Conservation (phyloP, 2,797 vertebrate species). For the Macropodus opercularis region DNA sequence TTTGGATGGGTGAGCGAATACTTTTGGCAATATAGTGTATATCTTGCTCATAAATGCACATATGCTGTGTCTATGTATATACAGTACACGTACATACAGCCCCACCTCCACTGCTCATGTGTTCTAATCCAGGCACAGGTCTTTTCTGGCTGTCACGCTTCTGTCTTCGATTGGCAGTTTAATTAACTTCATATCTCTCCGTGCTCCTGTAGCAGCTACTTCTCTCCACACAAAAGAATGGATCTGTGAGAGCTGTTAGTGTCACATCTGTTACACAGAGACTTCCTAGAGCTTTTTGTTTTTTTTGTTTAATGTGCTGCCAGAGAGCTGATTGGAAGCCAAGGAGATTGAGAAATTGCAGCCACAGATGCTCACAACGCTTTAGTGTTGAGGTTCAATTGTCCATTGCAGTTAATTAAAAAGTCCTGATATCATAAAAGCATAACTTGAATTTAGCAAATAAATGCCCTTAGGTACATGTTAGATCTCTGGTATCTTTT, state of each 20-base stretch:
- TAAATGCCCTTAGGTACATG: too few relatives aligned
- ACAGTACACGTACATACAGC: too few relatives aligned
- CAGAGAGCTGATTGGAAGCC: background rate
- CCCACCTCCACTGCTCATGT: slow-evolving; percentile 12
- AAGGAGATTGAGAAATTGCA: background rate
- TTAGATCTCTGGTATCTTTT: too few relatives aligned
- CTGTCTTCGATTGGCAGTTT: slow-evolving; percentile 73
- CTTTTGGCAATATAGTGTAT: too few relatives aligned
- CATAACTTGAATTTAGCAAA: too few relatives aligned
- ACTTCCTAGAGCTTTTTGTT: slow-evolving; percentile 7
- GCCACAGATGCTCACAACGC: background rate
- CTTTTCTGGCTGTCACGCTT: slow-evolving; percentile 53
- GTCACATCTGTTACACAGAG: slow-evolving; percentile 28
- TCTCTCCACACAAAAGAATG: slow-evolving; percentile 23
- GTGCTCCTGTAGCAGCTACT: slow-evolving; percentile 48
- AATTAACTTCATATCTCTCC: slow-evolving; percentile 78
- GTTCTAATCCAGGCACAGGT: slow-evolving; percentile 43
- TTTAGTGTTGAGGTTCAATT: background rate
- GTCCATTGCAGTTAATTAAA: background rate
- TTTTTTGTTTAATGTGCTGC: slow-evolving; percentile 2
- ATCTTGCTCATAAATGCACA: too few relatives aligned
- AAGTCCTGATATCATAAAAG: background rate
- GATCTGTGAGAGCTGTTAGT: slow-evolving; percentile 33
- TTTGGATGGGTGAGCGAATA: too few relatives aligned
- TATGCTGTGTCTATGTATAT: too few relatives aligned